phyloP scores from a whole-genome alignment of 2,888 invertebrate genomes.

The Theodoxus fluviatilis region DNA sequence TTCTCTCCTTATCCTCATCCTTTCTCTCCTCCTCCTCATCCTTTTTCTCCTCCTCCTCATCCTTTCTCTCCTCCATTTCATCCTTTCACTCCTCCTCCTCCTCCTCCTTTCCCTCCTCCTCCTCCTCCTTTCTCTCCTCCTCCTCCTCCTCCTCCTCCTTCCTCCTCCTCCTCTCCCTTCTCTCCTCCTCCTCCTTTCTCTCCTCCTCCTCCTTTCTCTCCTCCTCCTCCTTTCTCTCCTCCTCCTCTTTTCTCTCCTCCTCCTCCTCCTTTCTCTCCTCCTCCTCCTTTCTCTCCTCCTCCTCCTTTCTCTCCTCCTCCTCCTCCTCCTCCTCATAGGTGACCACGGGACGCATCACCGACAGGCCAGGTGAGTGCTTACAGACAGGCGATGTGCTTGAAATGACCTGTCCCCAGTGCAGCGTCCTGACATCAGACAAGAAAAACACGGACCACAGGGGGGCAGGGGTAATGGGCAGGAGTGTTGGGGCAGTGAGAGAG shows the following conservation, averaged over 20 bases:
- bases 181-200: not conserved
- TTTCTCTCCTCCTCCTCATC: not conserved
- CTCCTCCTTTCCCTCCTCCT: not conserved
- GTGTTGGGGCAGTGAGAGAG: no score
- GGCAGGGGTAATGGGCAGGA: no score
- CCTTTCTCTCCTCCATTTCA: not conserved
- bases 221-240: not conserved
- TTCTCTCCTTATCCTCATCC: conserved; percentile 1
- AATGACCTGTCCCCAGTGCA: no score
- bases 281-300: not conserved
- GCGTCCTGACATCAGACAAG: no score
- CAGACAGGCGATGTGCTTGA: no score
- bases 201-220: not conserved
- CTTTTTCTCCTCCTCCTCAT: conserved; percentile 18
- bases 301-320: not conserved
- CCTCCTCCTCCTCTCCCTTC: not conserved
- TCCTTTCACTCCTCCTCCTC: not conserved
- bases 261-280: not conserved
- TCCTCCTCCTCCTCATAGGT: not conserved
- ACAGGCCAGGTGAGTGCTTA: no score
- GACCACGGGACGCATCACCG: not conserved
- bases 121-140: not conserved
- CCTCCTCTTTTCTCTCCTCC: not conserved
- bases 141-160: not conserved
- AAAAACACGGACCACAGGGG: no score